These are phyloP conservation scores for Oncorhynchus nerka DNA, from an alignment of 2,113 vertebrate genomes.

Conservation along the genomic window DNA sequence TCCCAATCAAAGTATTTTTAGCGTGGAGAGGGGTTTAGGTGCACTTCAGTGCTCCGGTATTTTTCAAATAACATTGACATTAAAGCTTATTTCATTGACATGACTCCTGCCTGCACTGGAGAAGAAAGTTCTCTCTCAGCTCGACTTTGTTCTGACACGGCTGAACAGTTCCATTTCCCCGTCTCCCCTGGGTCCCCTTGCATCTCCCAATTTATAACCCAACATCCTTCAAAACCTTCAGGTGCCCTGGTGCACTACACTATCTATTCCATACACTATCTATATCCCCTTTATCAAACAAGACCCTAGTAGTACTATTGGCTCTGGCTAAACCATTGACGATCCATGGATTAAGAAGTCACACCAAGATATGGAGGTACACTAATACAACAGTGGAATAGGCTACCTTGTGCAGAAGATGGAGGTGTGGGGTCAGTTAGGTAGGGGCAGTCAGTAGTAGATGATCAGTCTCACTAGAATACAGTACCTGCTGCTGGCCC, in stretches of 20 bases:
- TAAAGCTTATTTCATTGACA: slow-evolving; percentile 37
- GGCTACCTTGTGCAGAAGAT: neutral
- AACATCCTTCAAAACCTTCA: neutral
- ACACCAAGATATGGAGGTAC: too few relatives aligned
- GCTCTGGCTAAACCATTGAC: too few relatives aligned
- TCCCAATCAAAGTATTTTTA: slow-evolving; percentile 32
- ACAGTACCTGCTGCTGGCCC: slow-evolving; percentile 90
- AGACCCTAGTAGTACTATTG: too few relatives aligned
- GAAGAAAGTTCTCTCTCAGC: slow-evolving; percentile 33
- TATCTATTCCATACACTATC: too few relatives aligned
- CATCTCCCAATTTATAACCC: slow-evolving; percentile 30
- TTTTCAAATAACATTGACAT: slow-evolving; percentile 59
- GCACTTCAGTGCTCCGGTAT: slow-evolving; percentile 57
- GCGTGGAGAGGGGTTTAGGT: slow-evolving; percentile 47
- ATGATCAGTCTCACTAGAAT: slow-evolving; percentile 9
- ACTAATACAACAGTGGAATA: too few relatives aligned
- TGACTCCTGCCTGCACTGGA: neutral
- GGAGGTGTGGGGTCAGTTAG: neutral
- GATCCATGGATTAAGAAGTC: too few relatives aligned
- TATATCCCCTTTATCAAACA: neutral
- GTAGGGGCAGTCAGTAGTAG: neutral
- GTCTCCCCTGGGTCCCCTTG: neutral
- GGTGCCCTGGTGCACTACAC: neutral
- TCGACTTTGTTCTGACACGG: slow-evolving; percentile 48
- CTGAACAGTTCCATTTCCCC: slow-evolving; percentile 49